A percentile compares a stretch with the other conserved stretches of the same genome.
phyloP scores from a whole-genome alignment of 2,888 invertebrate species.

The Oxytorus armatus region DNA sequence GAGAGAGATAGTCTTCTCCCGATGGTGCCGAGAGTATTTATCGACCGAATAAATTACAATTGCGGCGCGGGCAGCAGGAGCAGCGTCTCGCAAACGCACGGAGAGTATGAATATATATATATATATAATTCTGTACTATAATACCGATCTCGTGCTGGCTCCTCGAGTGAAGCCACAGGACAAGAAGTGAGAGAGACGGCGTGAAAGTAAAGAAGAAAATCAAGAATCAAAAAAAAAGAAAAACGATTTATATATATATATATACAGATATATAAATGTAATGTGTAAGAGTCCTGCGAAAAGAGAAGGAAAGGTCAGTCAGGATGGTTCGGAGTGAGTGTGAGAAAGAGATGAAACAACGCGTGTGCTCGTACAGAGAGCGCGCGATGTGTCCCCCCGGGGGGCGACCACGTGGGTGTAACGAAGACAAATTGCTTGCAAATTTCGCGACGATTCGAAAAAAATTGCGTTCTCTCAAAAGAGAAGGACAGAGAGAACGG shows the following conservation, averaged over 20 bases:
- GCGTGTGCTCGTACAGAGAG: constrained; percentile 73
- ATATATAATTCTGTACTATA: constrained; percentile 22
- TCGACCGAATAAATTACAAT: constrained; percentile 80
- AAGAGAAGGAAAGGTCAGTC: constrained; percentile 52
- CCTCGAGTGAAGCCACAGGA: constrained; percentile 32
- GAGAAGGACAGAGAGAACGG: constrained; percentile 15
- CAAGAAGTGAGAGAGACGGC: constrained; percentile 34
- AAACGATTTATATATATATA: constrained; percentile 19
- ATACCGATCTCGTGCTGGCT: constrained; percentile 44
- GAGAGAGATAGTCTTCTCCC: constrained; percentile 34
- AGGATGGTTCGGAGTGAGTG: constrained; percentile 39
- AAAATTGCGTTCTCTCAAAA: constrained; percentile 55
- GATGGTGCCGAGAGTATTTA: constrained; percentile 75
- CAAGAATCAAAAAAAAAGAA: constrained; percentile 34
- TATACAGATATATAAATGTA: not conserved
- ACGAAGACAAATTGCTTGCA: constrained; percentile 82
- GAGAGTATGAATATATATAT: constrained; percentile 24
- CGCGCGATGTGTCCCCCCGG: constrained; percentile 76
- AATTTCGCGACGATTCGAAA: constrained; percentile 77
- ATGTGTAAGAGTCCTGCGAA: not conserved
- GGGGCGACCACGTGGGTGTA: constrained; percentile 80
- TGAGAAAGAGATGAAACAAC: constrained; percentile 61
- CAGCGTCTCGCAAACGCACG: constrained; percentile 56
- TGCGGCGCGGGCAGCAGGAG: constrained; percentile 70
- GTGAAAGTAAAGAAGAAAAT: too few species aligned